Conservation (phyloP, 2,113 vertebrate species). For the Centropus bengalensis region DNA sequence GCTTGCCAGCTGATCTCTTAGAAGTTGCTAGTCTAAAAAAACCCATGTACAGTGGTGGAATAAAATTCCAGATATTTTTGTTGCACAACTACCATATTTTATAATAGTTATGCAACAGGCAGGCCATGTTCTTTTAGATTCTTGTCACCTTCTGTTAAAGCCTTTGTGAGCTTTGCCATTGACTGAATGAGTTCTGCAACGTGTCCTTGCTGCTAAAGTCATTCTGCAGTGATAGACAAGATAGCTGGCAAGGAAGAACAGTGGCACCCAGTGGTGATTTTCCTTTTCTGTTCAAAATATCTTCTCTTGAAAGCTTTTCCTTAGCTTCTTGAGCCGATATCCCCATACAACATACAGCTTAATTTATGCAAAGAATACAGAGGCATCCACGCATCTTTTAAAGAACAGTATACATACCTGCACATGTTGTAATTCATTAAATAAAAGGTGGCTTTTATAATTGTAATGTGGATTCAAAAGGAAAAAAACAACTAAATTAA, state of each 20-base stretch:
- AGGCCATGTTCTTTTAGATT: not conserved
- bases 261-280: constrained; percentile 68
- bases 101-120: not conserved
- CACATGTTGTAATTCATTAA: not conserved
- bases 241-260: constrained; percentile 53
- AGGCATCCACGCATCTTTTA: not conserved
- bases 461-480: not conserved
- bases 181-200: not conserved
- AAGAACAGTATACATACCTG: not conserved
- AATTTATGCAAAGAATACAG: not conserved
- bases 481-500: not conserved
- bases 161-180: not conserved
- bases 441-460: not conserved
- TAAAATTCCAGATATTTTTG: not conserved
- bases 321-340: not conserved
- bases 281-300: not conserved
- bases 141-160: not conserved
- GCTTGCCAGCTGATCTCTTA: not conserved
- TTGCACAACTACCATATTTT: not conserved
- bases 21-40: not conserved
- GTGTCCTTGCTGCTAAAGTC: not conserved
- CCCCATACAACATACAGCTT: not conserved
- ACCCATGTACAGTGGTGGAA: not conserved
- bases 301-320: not conserved
- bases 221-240: not conserved